Evolutionary conservation across 1,140 invertebrate genomes (phyloP).

Genomic region (Sogatella furcifera): DNA sequence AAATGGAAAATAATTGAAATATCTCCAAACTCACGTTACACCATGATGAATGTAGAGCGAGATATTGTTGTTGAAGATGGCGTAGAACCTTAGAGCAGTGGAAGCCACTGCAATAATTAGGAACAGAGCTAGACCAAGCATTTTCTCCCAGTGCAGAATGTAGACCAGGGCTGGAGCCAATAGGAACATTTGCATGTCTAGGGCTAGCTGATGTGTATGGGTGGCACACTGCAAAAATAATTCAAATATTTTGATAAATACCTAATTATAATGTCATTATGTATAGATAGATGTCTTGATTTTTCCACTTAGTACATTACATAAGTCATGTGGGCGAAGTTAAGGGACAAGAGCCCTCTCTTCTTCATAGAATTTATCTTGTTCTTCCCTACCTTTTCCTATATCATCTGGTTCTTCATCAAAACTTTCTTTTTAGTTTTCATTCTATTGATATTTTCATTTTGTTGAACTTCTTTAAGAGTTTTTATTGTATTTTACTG

Average conservation of each 20-base stretch:
- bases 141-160: conserved; percentile 42
- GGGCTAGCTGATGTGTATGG: conserved; percentile 56
- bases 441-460: too few relatives aligned
- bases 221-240: conserved; percentile 46
- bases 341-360: too few relatives aligned
- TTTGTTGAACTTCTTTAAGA: too few relatives aligned
- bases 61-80: conserved; percentile 1
- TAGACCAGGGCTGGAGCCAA: conserved; percentile 57
- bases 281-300: too few relatives aligned
- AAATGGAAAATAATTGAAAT: neutral
- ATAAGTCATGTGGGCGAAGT: too few relatives aligned
- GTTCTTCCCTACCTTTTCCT: too few relatives aligned
- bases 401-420: too few relatives aligned
- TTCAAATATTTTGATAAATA: neutral
- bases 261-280: too few relatives aligned
- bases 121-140: neutral
- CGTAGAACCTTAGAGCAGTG: conserved; percentile 4
- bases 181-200: conserved; percentile 73
- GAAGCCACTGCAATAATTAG: neutral
- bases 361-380: too few relatives aligned
- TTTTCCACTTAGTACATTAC: too few relatives aligned
- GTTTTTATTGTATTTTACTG: too few relatives aligned
- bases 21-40: conserved; percentile 10
- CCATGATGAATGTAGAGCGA: conserved; percentile 12
- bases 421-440: too few relatives aligned